Conservation (phyloP, 1,140 invertebrate species). For the Zaprionus tsacasi region DNA sequence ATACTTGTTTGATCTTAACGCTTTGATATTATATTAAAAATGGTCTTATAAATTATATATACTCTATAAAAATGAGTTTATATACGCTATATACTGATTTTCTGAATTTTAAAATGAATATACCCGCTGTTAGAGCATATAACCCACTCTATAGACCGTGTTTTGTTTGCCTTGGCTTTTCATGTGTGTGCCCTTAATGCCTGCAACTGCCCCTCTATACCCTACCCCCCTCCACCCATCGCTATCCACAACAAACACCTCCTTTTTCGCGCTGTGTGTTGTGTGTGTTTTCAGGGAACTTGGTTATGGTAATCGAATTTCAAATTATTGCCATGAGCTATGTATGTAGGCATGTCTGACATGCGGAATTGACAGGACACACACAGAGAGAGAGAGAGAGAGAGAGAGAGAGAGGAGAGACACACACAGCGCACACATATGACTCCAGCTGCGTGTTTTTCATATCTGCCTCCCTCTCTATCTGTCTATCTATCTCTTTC, state of each 20-base stretch:
- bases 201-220: not conserved
- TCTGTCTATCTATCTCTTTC: constrained; percentile 13
- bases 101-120: not conserved
- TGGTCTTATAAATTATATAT: too few relatives aligned
- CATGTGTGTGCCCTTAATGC: constrained; percentile 6
- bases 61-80: too few relatives aligned
- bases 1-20: too few relatives aligned
- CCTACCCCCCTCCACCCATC: not conserved
- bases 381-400: not conserved
- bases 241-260: not conserved
- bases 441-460: not conserved
- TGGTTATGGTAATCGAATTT: constrained; percentile 83
- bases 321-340: constrained; percentile 78
- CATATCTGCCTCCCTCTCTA: not conserved
- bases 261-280: constrained; percentile 26
- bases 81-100: too few relatives aligned
- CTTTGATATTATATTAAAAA: too few relatives aligned
- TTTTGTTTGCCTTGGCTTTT: constrained; percentile 4
- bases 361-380: constrained; percentile 27
- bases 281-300: constrained; percentile 77
- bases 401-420: not conserved
- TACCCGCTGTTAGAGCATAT: not conserved
- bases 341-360: constrained; percentile 58
- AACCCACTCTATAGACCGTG: not conserved
- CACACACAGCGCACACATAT: not conserved